A percentile compares a stretch with the other conserved stretches of the same genome.
Evolutionary conservation across 2,113 vertebrate species (phyloP).

Genomic region (Puffinus mauretanicus): DNA sequence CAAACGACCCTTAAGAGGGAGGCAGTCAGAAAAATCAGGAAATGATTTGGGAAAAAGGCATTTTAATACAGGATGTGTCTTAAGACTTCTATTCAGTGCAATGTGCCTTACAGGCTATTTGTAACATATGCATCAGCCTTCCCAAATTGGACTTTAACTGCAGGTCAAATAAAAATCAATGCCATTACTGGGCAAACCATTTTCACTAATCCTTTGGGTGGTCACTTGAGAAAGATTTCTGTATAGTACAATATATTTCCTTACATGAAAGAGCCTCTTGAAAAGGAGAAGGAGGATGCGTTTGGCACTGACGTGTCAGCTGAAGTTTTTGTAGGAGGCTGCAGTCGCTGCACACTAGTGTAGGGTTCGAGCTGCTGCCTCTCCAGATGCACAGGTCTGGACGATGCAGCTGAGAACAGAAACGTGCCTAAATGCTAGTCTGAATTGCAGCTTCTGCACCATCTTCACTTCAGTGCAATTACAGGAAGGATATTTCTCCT

Average conservation of each 20-base stretch:
- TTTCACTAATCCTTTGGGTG: background rate
- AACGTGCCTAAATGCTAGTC: background rate
- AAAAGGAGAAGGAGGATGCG: background rate
- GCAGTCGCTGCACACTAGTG: background rate
- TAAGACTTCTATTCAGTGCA: background rate
- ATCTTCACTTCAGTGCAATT: background rate
- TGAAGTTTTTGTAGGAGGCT: background rate
- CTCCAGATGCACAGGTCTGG: background rate
- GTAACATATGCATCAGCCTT: background rate
- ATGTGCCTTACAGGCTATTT: background rate
- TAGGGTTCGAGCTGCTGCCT: background rate
- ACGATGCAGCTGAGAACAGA: background rate
- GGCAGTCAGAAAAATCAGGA: background rate
- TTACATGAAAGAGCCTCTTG: background rate
- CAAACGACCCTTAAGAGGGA: background rate
- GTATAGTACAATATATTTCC: background rate
- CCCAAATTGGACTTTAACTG: background rate
- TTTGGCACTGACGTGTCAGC: background rate
- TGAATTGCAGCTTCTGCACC: background rate
- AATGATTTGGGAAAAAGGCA: background rate
- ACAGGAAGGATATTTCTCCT: background rate
- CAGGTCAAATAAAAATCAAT: constrained; percentile 13
- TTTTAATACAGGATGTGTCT: background rate
- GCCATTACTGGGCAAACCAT: background rate
- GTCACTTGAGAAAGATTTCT: background rate